Conservation (phyloP, 2,797 vertebrate genomes). For the Diplodus sargus region DNA sequence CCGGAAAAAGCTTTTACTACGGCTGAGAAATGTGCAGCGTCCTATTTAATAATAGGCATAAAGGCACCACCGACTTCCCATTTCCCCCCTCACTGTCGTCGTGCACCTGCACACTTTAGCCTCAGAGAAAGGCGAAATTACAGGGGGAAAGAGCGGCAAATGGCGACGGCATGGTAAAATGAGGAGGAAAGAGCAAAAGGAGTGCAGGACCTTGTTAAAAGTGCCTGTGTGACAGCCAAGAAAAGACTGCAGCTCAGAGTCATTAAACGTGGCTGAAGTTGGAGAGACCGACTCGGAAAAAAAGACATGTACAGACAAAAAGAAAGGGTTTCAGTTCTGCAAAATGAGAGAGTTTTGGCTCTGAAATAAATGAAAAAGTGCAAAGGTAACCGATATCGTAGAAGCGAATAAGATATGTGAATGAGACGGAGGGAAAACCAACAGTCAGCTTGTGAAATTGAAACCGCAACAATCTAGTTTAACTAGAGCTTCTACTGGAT, state of each 20-base stretch:
- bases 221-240: conserved; percentile 66
- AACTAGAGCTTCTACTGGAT: not conserved
- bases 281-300: conserved; percentile 33
- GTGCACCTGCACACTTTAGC: conserved; percentile 46
- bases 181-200: conserved; percentile 61
- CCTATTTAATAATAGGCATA: conserved; percentile 42
- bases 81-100: conserved; percentile 24
- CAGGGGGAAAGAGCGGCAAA: conserved; percentile 35
- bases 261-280: conserved; percentile 66
- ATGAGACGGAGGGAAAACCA: conserved; percentile 1
- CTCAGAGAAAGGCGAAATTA: conserved; percentile 57
- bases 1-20: conserved; percentile 17
- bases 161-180: conserved; percentile 54
- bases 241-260: conserved; percentile 66
- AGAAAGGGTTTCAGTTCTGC: conserved; percentile 28
- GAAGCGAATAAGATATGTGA: not conserved
- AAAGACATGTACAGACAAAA: conserved; percentile 8
- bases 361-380: conserved; percentile 18
- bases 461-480: not conserved
- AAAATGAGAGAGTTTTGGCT: conserved; percentile 24
- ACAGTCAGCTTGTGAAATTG: not conserved
- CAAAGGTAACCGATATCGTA: not conserved
- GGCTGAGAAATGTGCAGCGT: conserved; percentile 32
- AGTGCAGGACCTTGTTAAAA: conserved; percentile 75
- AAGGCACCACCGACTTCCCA: conserved; percentile 28